Evolutionary conservation across 2,797 vertebrate genomes (phyloP).

Genomic region (Nasua narica): DNA sequence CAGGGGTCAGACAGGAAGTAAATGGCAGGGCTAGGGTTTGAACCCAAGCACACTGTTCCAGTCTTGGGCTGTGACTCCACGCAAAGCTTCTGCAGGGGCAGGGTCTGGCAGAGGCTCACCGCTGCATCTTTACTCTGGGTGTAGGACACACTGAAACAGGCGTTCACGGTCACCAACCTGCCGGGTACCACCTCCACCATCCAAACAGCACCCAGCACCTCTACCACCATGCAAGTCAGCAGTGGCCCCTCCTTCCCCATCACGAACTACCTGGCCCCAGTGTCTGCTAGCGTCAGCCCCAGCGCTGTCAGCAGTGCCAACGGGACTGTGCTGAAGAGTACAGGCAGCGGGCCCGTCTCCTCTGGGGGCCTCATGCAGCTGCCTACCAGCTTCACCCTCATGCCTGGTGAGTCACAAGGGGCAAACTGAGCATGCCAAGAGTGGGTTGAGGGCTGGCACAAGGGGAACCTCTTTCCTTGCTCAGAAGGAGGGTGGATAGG

Average conservation of each 20-base stretch:
- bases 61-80: neutral
- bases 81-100: neutral
- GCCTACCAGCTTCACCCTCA: constrained; percentile 95
- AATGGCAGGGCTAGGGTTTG: neutral
- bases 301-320: constrained; percentile 92
- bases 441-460: constrained; percentile 37
- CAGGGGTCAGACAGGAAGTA: neutral
- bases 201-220: constrained; percentile 94
- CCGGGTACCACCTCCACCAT: constrained; percentile 93
- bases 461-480: neutral
- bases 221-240: constrained; percentile 99
- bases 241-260: constrained; percentile 96
- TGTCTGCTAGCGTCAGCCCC: constrained; percentile 89
- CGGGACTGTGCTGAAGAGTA: constrained; percentile 94
- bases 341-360: constrained; percentile 85
- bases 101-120: constrained; percentile 51
- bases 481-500: constrained; percentile 32
- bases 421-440: neutral
- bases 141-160: constrained; percentile 95
- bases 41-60: neutral
- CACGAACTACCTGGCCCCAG: constrained; percentile 98
- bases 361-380: constrained; percentile 95
- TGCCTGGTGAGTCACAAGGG: constrained; percentile 90
- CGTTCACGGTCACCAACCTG: constrained; percentile 95
- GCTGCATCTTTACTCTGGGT: constrained; percentile 60